Conservation (phyloP, 2,113 vertebrate genomes). For the Podarcis raffonei region DNA sequence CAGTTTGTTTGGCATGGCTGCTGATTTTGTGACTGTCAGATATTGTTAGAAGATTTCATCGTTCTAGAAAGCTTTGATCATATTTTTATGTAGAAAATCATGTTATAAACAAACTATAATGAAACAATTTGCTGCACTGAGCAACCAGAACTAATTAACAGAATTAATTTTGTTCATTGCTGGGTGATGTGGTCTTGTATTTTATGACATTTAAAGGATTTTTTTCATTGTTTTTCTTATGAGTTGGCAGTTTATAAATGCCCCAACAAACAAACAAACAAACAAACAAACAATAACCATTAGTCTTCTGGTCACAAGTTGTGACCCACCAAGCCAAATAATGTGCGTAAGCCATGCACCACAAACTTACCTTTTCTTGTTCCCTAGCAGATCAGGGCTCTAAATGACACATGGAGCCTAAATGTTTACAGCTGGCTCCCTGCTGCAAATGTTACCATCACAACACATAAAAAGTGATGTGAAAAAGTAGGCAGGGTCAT, state of each 20-base stretch:
- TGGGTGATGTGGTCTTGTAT: too few species aligned
- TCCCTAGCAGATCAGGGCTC: neutral
- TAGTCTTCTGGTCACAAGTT: neutral
- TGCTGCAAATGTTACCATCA: neutral
- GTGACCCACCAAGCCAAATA: neutral
- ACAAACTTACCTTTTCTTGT: neutral
- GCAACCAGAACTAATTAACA: too few species aligned
- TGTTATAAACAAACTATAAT: neutral
- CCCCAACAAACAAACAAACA: too few species aligned
- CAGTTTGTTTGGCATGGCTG: slow-evolving; percentile 5
- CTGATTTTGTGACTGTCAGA: neutral
- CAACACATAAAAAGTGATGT: neutral
- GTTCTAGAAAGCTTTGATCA: neutral
- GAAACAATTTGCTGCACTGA: neutral
- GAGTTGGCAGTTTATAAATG: too few species aligned
- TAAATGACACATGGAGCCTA: neutral
- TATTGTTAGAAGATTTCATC: neutral
- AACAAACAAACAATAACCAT: neutral
- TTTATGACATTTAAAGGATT: too few species aligned
- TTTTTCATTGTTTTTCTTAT: too few species aligned
- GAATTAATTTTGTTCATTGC: too few species aligned
- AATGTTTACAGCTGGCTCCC: neutral
- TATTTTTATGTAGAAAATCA: neutral
- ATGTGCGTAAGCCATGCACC: neutral
- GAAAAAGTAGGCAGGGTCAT: neutral